Base-by-base conservation (phyloP, 1,140 invertebrate genomes). In the Eumaeus atala region DNA sequence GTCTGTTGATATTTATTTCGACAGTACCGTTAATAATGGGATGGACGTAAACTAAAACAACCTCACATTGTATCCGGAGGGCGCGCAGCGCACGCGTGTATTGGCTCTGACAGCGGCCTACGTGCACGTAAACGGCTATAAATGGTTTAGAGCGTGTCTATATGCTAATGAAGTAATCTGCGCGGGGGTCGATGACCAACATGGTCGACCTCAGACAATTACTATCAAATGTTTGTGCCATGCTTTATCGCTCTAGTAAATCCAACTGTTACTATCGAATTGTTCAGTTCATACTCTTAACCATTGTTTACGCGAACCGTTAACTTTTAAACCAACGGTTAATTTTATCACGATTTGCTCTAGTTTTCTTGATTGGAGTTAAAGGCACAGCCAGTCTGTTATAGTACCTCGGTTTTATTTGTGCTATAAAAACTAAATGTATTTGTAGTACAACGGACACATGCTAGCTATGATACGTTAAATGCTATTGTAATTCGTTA, bases 231-330 rank as follows among this genome's bases (percentile, higher is more conserved):
- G 58, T 60, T 66, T 55, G 54, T 50, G 21, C 21, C 21, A 6
- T 52, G 58, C 65, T 66, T 72, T 67, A 62, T 56, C 64, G 67
- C 64, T 73, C 70, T 61, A 61, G 58, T 67, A 62, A 70, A 55
- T 35, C 28, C 56, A 16, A 50, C 14, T 50, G 28, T 50, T 16
- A 36, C 48, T 33, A 50, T 50, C 14, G 14, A 12, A 44, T 28
- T 28, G 2, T 44, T 44, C 16, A 12, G 40, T 16, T 40, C n/a
- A n/a, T 28, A 28, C 17, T 44, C 12, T 14, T 33, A 50, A 16
- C 48, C 18, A 35, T 50, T 35, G 28, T 35, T 33, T 50, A 28
- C 33, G 14, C 33, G n/a, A 36, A 35, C 28, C 18, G 48, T 50
- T 33, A 16, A 36, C 48, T 44, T 44, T 16, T 44, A 44, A 16